Percentiles rank a stretch among this genome's conserved stretches.
These are phyloP conservation scores for Tachina lurida DNA, from an alignment of 2,888 invertebrate genomes.

Conservation along the genomic window DNA sequence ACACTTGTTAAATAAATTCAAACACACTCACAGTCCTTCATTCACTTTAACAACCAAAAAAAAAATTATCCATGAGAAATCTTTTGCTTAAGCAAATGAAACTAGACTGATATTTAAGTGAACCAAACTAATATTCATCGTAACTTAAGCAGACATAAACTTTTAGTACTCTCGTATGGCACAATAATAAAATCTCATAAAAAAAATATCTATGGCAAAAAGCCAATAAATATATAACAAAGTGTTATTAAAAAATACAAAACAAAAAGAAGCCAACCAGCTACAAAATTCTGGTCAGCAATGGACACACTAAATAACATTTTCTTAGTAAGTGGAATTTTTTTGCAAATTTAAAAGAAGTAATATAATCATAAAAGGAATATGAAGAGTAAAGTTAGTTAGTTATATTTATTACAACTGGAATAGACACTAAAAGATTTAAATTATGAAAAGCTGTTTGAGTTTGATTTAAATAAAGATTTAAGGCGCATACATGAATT, in stretches of 20 bases:
- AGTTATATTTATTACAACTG: too few relatives aligned
- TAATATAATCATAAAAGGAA: neutral
- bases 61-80: neutral
- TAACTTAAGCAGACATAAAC: neutral
- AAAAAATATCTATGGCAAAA: constrained; percentile 58
- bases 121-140: neutral
- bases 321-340: constrained; percentile 38
- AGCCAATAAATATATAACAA: constrained; percentile 62
- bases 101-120: constrained; percentile 26
- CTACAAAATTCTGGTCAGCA: neutral
- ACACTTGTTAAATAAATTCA: constrained; percentile 62
- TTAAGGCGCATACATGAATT: too few relatives aligned
- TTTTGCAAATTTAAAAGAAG: constrained; percentile 20
- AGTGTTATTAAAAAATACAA: constrained; percentile 46
- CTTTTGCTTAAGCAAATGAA: constrained; percentile 6
- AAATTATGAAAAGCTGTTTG: too few relatives aligned
- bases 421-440: too few relatives aligned
- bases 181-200: constrained; percentile 65
- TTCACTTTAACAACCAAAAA: constrained; percentile 25
- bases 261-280: neutral
- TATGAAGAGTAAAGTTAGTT: neutral
- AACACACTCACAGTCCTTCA: constrained; percentile 51
- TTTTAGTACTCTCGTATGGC: constrained; percentile 37
- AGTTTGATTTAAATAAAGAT: too few relatives aligned
- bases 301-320: neutral